A percentile compares a stretch with the other conserved stretches of the same genome.
Evolutionary conservation across 2,888 invertebrate genomes (phyloP).

Genomic region (Spodoptera picta): DNA sequence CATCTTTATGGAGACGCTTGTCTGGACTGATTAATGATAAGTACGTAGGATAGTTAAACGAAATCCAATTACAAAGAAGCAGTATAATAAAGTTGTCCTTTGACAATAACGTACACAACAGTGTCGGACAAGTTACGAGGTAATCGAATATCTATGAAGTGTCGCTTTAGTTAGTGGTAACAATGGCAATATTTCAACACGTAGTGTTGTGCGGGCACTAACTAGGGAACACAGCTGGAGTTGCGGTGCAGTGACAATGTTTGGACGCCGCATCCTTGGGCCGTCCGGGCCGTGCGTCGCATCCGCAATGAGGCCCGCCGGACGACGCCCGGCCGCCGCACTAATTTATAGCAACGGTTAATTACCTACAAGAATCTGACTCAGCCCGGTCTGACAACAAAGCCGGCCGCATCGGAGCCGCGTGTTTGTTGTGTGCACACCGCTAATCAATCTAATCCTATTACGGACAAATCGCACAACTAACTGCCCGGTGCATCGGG

Average conservation of each 20-base stretch:
- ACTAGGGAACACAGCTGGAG: constrained; percentile 82
- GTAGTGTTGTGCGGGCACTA: constrained; percentile 76
- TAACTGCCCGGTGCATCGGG: constrained; percentile 11
- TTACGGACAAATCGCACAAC: constrained; percentile 31
- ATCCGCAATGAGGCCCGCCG: constrained; percentile 76
- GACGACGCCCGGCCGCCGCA: constrained; percentile 57
- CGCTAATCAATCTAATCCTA: constrained; percentile 62
- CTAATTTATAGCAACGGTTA: constrained; percentile 84
- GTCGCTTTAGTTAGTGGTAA: constrained; percentile 58
- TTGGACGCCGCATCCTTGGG: constrained; percentile 77
- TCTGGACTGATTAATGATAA: constrained; percentile 8
- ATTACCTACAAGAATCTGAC: constrained; percentile 83
- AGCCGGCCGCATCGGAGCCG: constrained; percentile 57
- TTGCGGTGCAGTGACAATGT: constrained; percentile 82
- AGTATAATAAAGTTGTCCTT: constrained; percentile 22
- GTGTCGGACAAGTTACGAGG: constrained; percentile 32
- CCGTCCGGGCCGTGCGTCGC: constrained; percentile 69
- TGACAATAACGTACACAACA: constrained; percentile 15
- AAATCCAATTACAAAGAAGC: constrained; percentile 23
- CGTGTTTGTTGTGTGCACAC: constrained; percentile 63
- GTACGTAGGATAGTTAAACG: constrained; percentile 4
- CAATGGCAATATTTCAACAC: constrained; percentile 75
- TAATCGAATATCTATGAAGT: constrained; percentile 60
- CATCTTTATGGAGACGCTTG: constrained; percentile 21
- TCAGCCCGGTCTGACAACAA: constrained; percentile 69